Conservation (phyloP, 1,140 invertebrate genomes). For the Leptinotarsa undecemlineata region DNA sequence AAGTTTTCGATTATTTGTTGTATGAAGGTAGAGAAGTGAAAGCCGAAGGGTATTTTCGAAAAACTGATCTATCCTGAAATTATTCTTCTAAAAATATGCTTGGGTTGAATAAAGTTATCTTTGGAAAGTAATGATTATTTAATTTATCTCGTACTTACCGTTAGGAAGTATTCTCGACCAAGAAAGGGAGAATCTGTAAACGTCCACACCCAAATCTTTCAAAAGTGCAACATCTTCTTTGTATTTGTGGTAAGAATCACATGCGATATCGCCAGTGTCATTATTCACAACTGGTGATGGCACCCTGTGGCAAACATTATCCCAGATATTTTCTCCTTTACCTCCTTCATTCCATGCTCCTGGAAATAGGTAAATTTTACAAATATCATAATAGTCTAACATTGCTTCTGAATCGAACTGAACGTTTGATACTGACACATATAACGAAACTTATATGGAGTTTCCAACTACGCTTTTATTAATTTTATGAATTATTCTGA, state of each 20-base stretch:
- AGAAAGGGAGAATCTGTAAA: conserved; percentile 62
- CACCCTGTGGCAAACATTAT: conserved; percentile 30
- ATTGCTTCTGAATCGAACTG: no score
- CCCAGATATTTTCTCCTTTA: conserved; percentile 43
- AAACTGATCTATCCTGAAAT: no score
- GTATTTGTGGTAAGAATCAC: conserved; percentile 72
- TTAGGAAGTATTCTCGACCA: conserved; percentile 58
- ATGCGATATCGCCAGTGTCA: conserved; percentile 65
- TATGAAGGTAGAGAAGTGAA: no score
- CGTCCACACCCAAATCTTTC: conserved; percentile 60
- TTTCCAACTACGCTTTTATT: no score
- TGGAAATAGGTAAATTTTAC: not conserved
- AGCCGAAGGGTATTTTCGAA: no score
- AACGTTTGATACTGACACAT: no score
- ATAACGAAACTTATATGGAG: no score
- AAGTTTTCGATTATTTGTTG: no score
- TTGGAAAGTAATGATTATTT: not conserved
- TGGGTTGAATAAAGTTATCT: no score
- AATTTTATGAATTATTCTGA: no score
- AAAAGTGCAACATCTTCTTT: conserved; percentile 67
- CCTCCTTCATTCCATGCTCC: conserved; percentile 53
- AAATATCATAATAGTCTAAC: no score
- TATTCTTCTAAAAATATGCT: no score
- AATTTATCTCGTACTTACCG: conserved; percentile 47
- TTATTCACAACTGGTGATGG: conserved; percentile 48